Base-by-base conservation (phyloP, 2,797 vertebrate species). In the Catostomus latipinnis region DNA sequence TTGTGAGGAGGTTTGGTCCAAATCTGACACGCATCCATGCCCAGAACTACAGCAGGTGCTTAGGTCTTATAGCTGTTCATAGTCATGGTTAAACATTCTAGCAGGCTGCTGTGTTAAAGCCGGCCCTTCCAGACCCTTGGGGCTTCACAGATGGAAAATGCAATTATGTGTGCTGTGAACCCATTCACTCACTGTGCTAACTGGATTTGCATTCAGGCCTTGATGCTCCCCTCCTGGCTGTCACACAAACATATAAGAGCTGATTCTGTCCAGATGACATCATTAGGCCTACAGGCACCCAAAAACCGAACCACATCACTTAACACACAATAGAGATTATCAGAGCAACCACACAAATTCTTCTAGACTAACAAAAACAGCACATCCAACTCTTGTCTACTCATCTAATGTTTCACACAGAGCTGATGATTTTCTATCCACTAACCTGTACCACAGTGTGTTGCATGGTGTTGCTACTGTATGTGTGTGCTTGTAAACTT, bases 81-180 rank as follows among this genome's bases (percentile, higher is more conserved):
- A 75, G 78, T 77, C 18, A 67, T 76, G 73, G 71, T 78, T 74
- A 81, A 78, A 71, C 48, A 65, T 61, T 65, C 77, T 74, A 74
- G 58, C 61, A 18, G 68, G 65, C 43, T 50, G 71, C 68, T 12
- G 7, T 6, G 43, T 62, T 48, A 68, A 49, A 10, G 74, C 63
- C 74, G 68, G 72, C 62, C 69, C 76, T 69, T 81, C 73, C 79
- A 71, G 68, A 70, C 71, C 88, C 76, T 77, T 71, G 46, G 85
- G 86, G 90, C 89, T 67, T 86, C 74, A 84, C 87, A 86, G 88
- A 92, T 76, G 86, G 87, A 91, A 93, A 93, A 92, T 89, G 89
- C 90, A 94, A 93, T 94, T 92, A 93, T 86, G 84, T 90, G 85
- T 74, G 61, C 71, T 71, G 85, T 88, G 86, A 92, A 90, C 86